Conservation (phyloP, 2,888 invertebrate species). For the Acrobeloides nanus region DNA sequence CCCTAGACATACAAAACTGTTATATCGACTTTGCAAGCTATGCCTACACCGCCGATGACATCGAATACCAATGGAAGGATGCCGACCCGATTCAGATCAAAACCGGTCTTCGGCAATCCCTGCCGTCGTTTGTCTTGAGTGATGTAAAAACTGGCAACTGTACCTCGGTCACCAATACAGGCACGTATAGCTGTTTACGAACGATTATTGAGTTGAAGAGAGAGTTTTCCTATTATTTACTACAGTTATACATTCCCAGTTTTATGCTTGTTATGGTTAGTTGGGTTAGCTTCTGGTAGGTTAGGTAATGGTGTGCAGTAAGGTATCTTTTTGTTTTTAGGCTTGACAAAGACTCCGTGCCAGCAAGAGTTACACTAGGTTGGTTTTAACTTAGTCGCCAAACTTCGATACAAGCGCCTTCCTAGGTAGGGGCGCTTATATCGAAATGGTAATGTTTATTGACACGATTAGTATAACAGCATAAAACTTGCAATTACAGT, state of each 20-base stretch:
- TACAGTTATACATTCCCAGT: constrained; percentile 95
- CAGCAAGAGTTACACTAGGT: constrained; percentile 52
- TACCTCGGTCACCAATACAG: constrained; percentile 40
- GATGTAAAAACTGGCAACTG: constrained; percentile 88
- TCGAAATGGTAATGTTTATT: too few species aligned
- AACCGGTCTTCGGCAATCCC: constrained; percentile 58
- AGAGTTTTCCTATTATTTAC: constrained; percentile 68
- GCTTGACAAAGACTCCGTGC: constrained; percentile 54
- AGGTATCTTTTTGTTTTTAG: constrained; percentile 82
- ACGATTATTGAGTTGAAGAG: constrained; percentile 58
- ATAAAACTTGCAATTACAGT: too few species aligned
- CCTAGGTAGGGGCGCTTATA: too few species aligned
- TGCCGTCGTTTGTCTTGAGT: constrained; percentile 84
- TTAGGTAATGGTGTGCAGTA: constrained; percentile 7
- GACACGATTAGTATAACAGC: too few species aligned
- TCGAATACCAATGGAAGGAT: constrained; percentile 86
- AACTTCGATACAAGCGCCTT: too few species aligned
- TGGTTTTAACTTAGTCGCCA: too few species aligned
- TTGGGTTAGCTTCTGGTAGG: constrained; percentile 20
- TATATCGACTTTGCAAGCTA: constrained; percentile 91
- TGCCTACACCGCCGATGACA: constrained; percentile 87
- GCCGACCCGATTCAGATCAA: constrained; percentile 90
- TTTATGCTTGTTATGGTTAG: constrained; percentile 72
- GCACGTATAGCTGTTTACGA: constrained; percentile 48
- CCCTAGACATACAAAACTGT: constrained; percentile 80